Base-by-base conservation (phyloP, 2,797 vertebrate species). In the Gymnothorax reevesii region DNA sequence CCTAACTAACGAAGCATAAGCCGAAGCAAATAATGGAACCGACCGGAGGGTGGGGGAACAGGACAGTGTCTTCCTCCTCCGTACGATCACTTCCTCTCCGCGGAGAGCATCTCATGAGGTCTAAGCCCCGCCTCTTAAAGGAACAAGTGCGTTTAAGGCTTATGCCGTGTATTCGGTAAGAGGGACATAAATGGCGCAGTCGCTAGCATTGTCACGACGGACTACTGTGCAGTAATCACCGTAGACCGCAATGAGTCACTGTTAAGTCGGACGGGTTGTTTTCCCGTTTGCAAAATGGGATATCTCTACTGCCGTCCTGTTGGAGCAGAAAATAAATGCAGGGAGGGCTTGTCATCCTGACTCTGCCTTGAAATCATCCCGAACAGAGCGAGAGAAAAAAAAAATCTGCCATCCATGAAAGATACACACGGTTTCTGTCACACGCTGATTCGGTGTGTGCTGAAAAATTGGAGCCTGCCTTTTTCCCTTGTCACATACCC, bases 1-100 rank as follows among this genome's bases (percentile, higher is more conserved):
- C 92, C 88, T 80, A 91, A 92, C 92, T 95, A 96, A 95, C 96
- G 94, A 96, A 95, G 93, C 95, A 94, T 92, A 94, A 94, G 93
- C 93, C 92, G 91, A 90, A 82, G 86, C 92, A 93, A 93, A 95
- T 93, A 95, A 95, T 93, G 93, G 93, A 94, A 91, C 92, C 91
- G 89, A 93, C 92, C 88, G 92, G 89, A 92, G 94, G 90, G 88
- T 90, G 93, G 92, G 33, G 33, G 33, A 42, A 42, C 33, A 42
- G 33, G 92, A 93, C 89, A 88, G 90, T 90, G 89, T 92, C 86
- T 88, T 89, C 89, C 87, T 89, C 88, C 52, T 88, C 90, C 88
- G 86, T 90, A 88, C 84, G 89, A 88, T 84, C 86, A 89, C 88
- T 87, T 89, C 85, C 83, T 90, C 88, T 90, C 88, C 91, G 83